Base-by-base conservation (phyloP, 1,140 invertebrate genomes). In the Drosophila yakuba region DNA sequence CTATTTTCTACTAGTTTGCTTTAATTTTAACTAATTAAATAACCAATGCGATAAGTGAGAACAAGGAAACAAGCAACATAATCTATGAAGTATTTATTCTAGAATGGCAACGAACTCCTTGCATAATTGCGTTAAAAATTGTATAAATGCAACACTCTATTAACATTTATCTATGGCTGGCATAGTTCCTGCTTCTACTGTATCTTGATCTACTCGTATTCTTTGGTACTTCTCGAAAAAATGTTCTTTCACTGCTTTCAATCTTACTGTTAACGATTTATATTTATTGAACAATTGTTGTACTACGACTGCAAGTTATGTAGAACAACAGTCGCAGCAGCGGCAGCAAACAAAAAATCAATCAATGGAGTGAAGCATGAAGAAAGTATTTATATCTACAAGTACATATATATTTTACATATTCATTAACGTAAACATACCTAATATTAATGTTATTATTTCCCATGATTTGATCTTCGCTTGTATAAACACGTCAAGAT, bases 1-100 rank as follows among this genome's bases (percentile, higher is more conserved):
- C 83, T 88, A 88, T 88, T 86, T 86, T 86, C 83, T 78, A 89
- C 84, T 89, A 88, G 76, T 90, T 90, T 89, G 84, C 72, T 89
- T 86, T 86, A 86, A 74, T 90, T 66, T 77, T 74, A 80, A 75
- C 17, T 52, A 55, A 63, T 55, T 58, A 47, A 69, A 56, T 51
- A 61, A 63, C 20, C 25, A 52, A 57, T 63, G 56, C 51, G 57
- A 67, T 39, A 51, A 64, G 51, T 45, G 52, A 56, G 28, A 55
- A 8, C 6, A 47, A 47, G 51, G 44, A 71, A 25, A 11, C 12
- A 73, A 61, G 52, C 38, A 62, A 51, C 48, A 44, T 66, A 68
- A 68, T 64, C 60, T 66, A 39, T 45, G 38, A 56, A 74, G 56
- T 56, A 79, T 79, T 77, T 88, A 78, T 79, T 79, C 63, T 79